Percentiles rank a stretch among this genome's conserved stretches.
These are phyloP conservation scores for Rhinoderma darwinii DNA, from an alignment of 2,113 vertebrate species.

Conservation along the genomic window DNA sequence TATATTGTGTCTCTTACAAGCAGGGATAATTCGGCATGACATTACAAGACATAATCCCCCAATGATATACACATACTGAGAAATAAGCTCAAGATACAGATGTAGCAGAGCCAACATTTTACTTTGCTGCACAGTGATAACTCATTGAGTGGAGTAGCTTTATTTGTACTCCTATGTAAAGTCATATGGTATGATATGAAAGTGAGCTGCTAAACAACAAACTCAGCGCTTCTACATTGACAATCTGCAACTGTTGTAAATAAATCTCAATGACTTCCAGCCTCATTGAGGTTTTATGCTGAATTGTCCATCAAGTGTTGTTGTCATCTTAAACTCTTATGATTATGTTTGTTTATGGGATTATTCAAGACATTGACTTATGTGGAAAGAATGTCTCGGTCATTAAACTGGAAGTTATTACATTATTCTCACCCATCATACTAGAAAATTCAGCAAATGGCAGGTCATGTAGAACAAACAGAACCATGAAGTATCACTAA, in stretches of 20 bases:
- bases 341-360: neutral
- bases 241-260: neutral
- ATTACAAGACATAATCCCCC: too few species aligned
- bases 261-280: neutral
- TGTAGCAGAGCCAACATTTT: neutral
- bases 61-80: too few species aligned
- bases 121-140: neutral
- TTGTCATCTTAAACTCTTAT: neutral
- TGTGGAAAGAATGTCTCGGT: slow-evolving; percentile 11
- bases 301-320: neutral
- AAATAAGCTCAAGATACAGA: too few species aligned
- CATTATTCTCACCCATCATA: neutral
- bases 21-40: too few species aligned
- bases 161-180: neutral
- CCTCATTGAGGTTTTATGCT: neutral
- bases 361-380: neutral
- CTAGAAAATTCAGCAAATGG: neutral
- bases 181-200: neutral
- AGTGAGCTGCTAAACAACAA: neutral
- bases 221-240: neutral
- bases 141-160: neutral
- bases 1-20: too few species aligned
- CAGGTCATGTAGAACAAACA: neutral
- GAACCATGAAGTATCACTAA: neutral
- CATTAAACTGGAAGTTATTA: slow-evolving; percentile 12